These are phyloP conservation scores for Hirtodrosophila cameraria DNA, from an alignment of 2,888 invertebrate species.

Conservation along the genomic window DNA sequence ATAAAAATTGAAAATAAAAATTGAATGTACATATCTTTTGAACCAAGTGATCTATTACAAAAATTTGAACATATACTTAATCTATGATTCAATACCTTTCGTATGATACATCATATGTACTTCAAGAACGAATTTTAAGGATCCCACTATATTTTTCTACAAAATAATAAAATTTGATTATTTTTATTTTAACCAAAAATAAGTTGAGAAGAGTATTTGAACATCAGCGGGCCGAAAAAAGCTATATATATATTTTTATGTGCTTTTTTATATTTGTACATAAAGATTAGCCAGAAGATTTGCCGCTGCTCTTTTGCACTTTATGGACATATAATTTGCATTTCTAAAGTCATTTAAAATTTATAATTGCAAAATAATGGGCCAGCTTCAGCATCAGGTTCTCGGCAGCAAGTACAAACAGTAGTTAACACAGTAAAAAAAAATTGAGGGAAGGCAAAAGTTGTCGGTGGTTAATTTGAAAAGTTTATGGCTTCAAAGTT, in stretches of 20 bases:
- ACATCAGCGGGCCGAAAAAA: background rate
- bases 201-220: background rate
- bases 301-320: slow-evolving; percentile 22
- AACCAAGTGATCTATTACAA: no score
- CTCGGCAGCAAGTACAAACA: no score
- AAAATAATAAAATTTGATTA: no score
- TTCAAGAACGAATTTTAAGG: no score
- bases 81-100: no score
- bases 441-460: slow-evolving; percentile 16
- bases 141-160: no score
- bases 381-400: slow-evolving; percentile 8
- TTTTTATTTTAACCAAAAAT: no score
- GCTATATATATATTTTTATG: background rate
- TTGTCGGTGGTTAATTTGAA: slow-evolving; percentile 51
- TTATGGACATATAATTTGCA: slow-evolving; percentile 63
- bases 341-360: slow-evolving; percentile 66
- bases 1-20: no score
- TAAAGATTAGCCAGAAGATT: slow-evolving; percentile 37
- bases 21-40: no score
- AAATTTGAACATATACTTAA: no score
- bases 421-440: slow-evolving; percentile 3
- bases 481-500: slow-evolving; percentile 43
- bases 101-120: no score
- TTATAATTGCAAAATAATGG: slow-evolving; percentile 71
- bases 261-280: background rate